These are phyloP conservation scores for Hydrotaea diabolus DNA, from an alignment of 2,888 invertebrate species.

Conservation along the genomic window DNA sequence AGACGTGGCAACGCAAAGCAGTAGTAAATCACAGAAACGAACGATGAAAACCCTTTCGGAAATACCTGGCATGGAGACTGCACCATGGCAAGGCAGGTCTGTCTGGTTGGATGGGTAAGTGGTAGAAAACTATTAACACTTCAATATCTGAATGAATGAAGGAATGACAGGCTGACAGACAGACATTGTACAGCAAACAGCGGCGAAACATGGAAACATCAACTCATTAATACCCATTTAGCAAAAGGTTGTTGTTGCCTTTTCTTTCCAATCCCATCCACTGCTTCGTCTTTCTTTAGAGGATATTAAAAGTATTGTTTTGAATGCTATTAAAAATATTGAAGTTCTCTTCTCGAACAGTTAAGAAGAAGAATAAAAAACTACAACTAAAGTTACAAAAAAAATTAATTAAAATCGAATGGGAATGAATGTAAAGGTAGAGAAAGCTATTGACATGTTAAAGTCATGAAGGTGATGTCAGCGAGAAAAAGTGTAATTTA, in stretches of 20 bases:
- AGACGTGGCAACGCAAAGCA: slow-evolving; percentile 9
- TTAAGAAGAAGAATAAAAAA: neutral
- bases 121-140: slow-evolving; percentile 63
- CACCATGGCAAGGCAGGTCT: neutral
- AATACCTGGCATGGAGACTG: neutral
- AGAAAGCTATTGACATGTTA: neutral
- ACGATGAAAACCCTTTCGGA: slow-evolving; percentile 26
- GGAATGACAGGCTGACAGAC: no score
- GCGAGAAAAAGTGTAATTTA: neutral
- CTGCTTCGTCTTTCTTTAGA: slow-evolving; percentile 25
- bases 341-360: slow-evolving; percentile 10
- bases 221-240: slow-evolving; percentile 19
- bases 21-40: slow-evolving; percentile 28
- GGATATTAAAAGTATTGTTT: slow-evolving; percentile 64
- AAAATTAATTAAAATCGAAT: slow-evolving; percentile 24
- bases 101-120: neutral
- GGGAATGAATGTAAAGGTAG: neutral
- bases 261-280: neutral
- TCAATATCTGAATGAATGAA: slow-evolving; percentile 59
- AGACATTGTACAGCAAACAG: slow-evolving; percentile 50
- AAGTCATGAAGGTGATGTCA: neutral
- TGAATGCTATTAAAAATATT: slow-evolving; percentile 20
- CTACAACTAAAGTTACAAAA: neutral
- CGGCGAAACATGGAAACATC: slow-evolving; percentile 21
- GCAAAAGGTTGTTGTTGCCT: neutral